These are phyloP conservation scores for Macrobrachium nipponense DNA, from an alignment of 1,140 invertebrate genomes.

Conservation along the genomic window DNA sequence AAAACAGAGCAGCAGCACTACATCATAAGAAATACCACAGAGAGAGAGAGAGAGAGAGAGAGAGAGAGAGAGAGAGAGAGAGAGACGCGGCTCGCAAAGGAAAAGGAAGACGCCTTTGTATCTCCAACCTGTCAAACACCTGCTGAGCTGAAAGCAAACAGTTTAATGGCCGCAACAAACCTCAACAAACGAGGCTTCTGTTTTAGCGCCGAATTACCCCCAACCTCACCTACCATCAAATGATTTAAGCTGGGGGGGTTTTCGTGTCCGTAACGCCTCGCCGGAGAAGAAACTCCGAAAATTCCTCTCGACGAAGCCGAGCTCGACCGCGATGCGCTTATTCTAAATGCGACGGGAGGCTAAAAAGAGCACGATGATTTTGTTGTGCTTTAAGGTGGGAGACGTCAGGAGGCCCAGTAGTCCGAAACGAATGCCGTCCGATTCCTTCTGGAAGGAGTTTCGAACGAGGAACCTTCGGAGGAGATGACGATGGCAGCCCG, in stretches of 20 bases:
- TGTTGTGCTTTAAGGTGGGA: too few species aligned
- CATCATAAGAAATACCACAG: too few species aligned
- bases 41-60: not conserved
- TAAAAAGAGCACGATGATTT: not conserved
- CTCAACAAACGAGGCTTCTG: conserved; percentile 46
- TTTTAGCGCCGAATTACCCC: conserved; percentile 30
- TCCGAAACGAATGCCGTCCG: too few species aligned
- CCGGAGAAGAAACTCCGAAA: not conserved
- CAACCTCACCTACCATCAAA: conserved; percentile 15
- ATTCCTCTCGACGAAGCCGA: not conserved
- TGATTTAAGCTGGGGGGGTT: not conserved
- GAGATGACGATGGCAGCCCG: not conserved
- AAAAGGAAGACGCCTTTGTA: conserved; percentile 9
- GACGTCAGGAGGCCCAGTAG: too few species aligned
- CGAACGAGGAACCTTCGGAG: not conserved
- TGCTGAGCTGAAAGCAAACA: conserved; percentile 54
- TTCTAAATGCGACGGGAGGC: too few species aligned
- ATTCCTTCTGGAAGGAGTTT: too few species aligned
- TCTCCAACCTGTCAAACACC: conserved; percentile 49
- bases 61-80: not conserved
- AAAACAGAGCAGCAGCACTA: not conserved
- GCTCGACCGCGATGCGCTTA: too few species aligned
- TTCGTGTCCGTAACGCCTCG: not conserved
- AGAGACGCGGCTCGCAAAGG: not conserved
- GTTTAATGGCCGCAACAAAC: conserved; percentile 55